phyloP scores from a whole-genome alignment of 2,888 invertebrate genomes.

The Agrochola lychnidis region DNA sequence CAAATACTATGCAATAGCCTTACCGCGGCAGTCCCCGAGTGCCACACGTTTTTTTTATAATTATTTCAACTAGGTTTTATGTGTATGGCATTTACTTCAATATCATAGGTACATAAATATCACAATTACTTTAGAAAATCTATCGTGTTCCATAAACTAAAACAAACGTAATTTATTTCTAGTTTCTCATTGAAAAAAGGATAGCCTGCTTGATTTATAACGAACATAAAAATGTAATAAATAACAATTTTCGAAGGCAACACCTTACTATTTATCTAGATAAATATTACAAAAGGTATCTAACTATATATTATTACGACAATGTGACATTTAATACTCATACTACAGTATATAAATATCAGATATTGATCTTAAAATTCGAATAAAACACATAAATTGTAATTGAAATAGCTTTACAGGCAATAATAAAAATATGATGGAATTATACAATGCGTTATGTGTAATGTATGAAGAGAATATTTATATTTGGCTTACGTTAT shows the following conservation, averaged over 20 bases:
- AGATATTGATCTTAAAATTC: constrained; percentile 54
- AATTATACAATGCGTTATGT: constrained; percentile 41
- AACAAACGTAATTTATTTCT: not conserved
- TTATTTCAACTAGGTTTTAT: not conserved
- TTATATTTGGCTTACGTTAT: constrained; percentile 37
- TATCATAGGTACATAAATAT: not conserved
- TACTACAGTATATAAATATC: constrained; percentile 13
- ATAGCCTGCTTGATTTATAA: constrained; percentile 14
- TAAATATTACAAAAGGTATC: constrained; percentile 14
- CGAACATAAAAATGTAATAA: constrained; percentile 29
- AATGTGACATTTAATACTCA: constrained; percentile 48
- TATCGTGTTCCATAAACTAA: not conserved
- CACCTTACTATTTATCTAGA: constrained; percentile 21
- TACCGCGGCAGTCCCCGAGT: too few species aligned
- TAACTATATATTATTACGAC: constrained; percentile 34
- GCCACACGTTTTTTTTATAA: too few species aligned
- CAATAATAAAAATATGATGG: constrained; percentile 51
- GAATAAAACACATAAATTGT: constrained; percentile 54
- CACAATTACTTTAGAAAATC: not conserved
- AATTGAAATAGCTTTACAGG: constrained; percentile 33
- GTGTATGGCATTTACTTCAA: not conserved
- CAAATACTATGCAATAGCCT: too few species aligned
- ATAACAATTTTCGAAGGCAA: constrained; percentile 24
- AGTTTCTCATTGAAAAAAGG: not conserved
- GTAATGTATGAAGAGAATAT: constrained; percentile 6